Percentiles rank a stretch among this genome's conserved stretches.
Conservation (phyloP, 2,113 vertebrate genomes). For the Upupa epops region DNA sequence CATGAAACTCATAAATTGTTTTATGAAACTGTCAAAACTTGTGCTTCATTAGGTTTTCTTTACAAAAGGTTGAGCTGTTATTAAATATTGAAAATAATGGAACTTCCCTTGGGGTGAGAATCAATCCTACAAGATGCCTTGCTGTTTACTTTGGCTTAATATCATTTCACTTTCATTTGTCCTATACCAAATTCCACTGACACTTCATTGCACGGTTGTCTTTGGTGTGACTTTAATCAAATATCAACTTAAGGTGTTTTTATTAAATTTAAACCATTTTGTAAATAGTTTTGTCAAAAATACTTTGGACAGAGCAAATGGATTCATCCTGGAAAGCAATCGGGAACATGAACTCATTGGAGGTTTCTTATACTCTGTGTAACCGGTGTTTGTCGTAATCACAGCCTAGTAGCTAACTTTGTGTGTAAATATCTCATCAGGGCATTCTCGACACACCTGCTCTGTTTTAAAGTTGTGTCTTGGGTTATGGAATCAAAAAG, state of each 20-base stretch:
- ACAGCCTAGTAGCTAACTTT: not conserved
- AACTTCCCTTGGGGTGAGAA: not conserved
- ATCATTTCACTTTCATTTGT: slow-evolving; percentile 19
- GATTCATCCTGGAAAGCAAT: not conserved
- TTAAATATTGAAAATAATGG: slow-evolving; percentile 14
- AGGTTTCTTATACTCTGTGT: not conserved
- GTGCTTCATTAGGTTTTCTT: not conserved
- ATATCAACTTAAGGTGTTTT: not conserved
- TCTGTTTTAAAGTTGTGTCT: too few relatives aligned
- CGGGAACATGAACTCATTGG: not conserved
- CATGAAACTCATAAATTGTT: not conserved
- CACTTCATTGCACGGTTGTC: not conserved
- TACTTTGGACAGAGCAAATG: not conserved
- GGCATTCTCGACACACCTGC: not conserved
- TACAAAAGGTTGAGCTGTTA: not conserved
- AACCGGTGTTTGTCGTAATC: not conserved
- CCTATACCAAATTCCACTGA: not conserved
- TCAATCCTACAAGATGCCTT: not conserved
- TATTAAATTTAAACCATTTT: not conserved
- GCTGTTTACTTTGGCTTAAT: slow-evolving; percentile 10
- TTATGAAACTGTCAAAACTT: not conserved
- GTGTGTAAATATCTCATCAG: not conserved
- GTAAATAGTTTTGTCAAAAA: slow-evolving; percentile 11
- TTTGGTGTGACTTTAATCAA: not conserved
- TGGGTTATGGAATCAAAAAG: too few relatives aligned